phyloP scores from a whole-genome alignment of 2,888 invertebrate genomes.

The Unio delphinus region DNA sequence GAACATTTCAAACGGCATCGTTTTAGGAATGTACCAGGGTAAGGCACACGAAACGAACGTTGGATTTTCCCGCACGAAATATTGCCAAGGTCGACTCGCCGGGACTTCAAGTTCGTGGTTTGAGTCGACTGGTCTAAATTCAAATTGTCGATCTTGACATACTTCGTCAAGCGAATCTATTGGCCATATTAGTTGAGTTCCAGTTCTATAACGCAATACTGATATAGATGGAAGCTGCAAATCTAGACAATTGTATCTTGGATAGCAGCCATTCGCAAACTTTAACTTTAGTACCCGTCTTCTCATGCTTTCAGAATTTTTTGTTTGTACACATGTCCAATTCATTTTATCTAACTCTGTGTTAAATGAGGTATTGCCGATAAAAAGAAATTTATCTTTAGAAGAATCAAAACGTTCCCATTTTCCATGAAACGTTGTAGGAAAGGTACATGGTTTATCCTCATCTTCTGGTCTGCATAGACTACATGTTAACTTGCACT shows the following conservation, averaged over 20 bases:
- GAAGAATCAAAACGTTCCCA: slow-evolving; percentile 31
- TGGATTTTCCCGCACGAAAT: slow-evolving; percentile 25
- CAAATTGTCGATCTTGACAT: slow-evolving; percentile 32
- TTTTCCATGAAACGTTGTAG: slow-evolving; percentile 15
- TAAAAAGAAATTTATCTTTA: slow-evolving; percentile 16
- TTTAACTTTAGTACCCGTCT: slow-evolving; percentile 26
- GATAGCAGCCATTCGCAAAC: slow-evolving; percentile 31
- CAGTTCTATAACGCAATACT: slow-evolving; percentile 27
- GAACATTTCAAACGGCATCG: slow-evolving; percentile 26
- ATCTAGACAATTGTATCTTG: slow-evolving; percentile 33
- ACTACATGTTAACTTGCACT: slow-evolving; percentile 32
- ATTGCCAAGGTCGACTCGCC: slow-evolving; percentile 28
- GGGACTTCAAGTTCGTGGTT: slow-evolving; percentile 15
- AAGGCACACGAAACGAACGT: slow-evolving; percentile 28
- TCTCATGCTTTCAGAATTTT: slow-evolving; percentile 2
- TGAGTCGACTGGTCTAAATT: slow-evolving; percentile 16
- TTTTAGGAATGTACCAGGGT: slow-evolving; percentile 36
- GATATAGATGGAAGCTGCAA: slow-evolving; percentile 28
- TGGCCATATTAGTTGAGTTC: slow-evolving; percentile 31
- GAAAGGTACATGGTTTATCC: slow-evolving; percentile 27
- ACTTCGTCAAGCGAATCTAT: slow-evolving; percentile 25
- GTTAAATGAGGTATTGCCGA: slow-evolving; percentile 22
- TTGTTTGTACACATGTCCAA: slow-evolving; percentile 31
- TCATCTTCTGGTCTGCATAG: slow-evolving; percentile 32
- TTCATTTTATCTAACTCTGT: slow-evolving; percentile 7